Evolutionary conservation across 1,140 invertebrate species (phyloP).

Genomic region (Berghia stephanieae): DNA sequence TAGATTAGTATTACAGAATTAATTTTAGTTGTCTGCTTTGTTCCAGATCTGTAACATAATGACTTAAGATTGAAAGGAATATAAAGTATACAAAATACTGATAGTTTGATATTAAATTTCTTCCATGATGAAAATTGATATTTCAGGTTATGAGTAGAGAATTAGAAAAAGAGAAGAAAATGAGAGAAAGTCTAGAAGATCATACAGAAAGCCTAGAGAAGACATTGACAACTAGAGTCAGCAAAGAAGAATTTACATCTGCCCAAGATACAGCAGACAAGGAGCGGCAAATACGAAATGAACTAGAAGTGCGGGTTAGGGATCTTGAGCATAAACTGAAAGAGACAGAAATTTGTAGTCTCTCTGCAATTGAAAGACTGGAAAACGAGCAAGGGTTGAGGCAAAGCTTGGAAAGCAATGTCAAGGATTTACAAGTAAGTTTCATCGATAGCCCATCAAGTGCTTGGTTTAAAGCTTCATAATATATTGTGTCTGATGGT

Average conservation of each 20-base stretch:
- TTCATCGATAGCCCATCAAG: too few relatives aligned
- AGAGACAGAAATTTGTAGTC: neutral
- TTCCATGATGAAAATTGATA: too few relatives aligned
- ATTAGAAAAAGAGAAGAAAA: neutral
- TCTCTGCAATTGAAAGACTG: constrained; percentile 6
- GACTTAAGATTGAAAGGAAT: too few relatives aligned
- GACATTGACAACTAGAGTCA: neutral
- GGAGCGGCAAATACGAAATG: neutral
- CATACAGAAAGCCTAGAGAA: neutral
- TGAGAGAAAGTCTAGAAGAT: constrained; percentile 6
- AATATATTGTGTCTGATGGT: too few relatives aligned
- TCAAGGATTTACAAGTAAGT: constrained; percentile 22
- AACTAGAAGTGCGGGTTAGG: neutral
- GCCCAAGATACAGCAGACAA: constrained; percentile 5
- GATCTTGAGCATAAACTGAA: constrained; percentile 22
- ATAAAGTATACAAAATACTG: too few relatives aligned
- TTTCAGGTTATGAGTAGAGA: constrained; percentile 3
- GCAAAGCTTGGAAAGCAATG: neutral
- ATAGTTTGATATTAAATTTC: too few relatives aligned
- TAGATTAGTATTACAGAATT: too few relatives aligned
- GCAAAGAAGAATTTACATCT: constrained; percentile 3
- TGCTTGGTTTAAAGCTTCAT: too few relatives aligned
- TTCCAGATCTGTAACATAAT: too few relatives aligned
- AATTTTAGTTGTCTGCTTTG: too few relatives aligned
- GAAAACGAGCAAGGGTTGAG: constrained; percentile 17